Base-by-base conservation (phyloP, 1,140 invertebrate species). In the Charaxes varanes region DNA sequence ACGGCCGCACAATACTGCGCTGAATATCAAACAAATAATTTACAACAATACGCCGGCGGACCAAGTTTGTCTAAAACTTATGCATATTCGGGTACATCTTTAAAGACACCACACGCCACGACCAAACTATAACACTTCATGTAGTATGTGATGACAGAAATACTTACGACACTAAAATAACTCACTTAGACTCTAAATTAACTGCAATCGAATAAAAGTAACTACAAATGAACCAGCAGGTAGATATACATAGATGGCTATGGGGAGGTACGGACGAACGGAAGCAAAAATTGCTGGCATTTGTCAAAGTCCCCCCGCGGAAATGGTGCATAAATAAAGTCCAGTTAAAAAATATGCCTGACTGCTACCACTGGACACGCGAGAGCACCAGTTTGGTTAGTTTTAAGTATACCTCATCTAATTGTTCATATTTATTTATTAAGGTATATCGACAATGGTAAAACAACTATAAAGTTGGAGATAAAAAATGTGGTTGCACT, bases 251-350 rank as follows among this genome's bases (percentile, higher is more conserved):
- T 50, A 45, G 41, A 41, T 42, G 54, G 37, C 41, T 54, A 59
- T 48, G 43, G 50, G 33, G 22, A 60, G 50, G 54, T 59, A 54
- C 41, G 47, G 55, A 51, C 52, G 46, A 46, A 56, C 55, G 67
- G 66, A 72, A 67, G 60, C 62, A 65, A 74, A 76, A 74, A 76
- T 74, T 73, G 67, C 62, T 52, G 48, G 54, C 67, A 71, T 79
- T 76, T 76, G 74, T 79, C 71, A 79, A 76, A 78, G 71, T 76
- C 67, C 60, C 53, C 59, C 56, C 55, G 56, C 67, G 74, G 74
- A 76, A 79, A 67, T 70, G 65, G 63, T 61, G 71, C 74, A 76
- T 79, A 79, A 79, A 79, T 79, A 79, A 79, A 66, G 67, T 69
- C 67, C 64, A 63, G 71, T 66, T 62, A 65, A 74, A 78, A 73